Evolutionary conservation across 2,113 vertebrate species (phyloP).

Genomic region (Bettongia penicillata): DNA sequence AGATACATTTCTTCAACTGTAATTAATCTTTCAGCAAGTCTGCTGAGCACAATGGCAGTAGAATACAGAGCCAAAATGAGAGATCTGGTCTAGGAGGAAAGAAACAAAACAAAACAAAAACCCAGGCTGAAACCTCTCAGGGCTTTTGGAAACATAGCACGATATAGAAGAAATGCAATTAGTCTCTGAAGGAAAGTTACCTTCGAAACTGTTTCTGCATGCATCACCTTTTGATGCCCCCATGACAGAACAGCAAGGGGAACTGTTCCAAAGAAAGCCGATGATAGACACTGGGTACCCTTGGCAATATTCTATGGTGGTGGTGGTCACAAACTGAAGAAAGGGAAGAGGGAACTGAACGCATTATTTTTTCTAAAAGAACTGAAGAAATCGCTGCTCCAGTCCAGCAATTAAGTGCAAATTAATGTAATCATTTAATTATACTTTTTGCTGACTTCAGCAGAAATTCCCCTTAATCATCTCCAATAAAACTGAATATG

Average conservation of each 20-base stretch:
- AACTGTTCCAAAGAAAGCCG: slow-evolving; percentile 52
- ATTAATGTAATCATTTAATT: slow-evolving; percentile 74
- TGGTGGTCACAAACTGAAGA: slow-evolving; percentile 56
- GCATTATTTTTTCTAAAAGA: slow-evolving; percentile 60
- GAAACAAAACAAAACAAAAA: slow-evolving; percentile 47
- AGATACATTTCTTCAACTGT: slow-evolving; percentile 73
- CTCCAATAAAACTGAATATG: slow-evolving; percentile 75
- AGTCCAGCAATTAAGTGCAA: slow-evolving; percentile 70
- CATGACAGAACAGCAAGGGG: slow-evolving; percentile 33
- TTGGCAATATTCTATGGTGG: slow-evolving; percentile 51
- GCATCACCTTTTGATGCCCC: slow-evolving; percentile 43
- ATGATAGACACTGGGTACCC: slow-evolving; percentile 24
- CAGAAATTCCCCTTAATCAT: slow-evolving; percentile 70
- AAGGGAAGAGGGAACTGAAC: slow-evolving; percentile 45
- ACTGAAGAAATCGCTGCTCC: slow-evolving; percentile 70
- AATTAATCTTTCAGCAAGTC: slow-evolving; percentile 77
- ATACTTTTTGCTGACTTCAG: slow-evolving; percentile 72
- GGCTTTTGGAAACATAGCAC: slow-evolving; percentile 66
- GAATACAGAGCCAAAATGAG: slow-evolving; percentile 65
- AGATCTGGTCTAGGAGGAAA: slow-evolving; percentile 29
- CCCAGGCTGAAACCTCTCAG: slow-evolving; percentile 51
- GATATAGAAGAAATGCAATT: slow-evolving; percentile 49
- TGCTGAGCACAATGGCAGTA: slow-evolving; percentile 57
- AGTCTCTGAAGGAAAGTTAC: slow-evolving; percentile 69
- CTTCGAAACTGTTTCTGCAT: slow-evolving; percentile 31